These are phyloP conservation scores for Torymus tubicola DNA, from an alignment of 2,888 invertebrate genomes.

Conservation along the genomic window DNA sequence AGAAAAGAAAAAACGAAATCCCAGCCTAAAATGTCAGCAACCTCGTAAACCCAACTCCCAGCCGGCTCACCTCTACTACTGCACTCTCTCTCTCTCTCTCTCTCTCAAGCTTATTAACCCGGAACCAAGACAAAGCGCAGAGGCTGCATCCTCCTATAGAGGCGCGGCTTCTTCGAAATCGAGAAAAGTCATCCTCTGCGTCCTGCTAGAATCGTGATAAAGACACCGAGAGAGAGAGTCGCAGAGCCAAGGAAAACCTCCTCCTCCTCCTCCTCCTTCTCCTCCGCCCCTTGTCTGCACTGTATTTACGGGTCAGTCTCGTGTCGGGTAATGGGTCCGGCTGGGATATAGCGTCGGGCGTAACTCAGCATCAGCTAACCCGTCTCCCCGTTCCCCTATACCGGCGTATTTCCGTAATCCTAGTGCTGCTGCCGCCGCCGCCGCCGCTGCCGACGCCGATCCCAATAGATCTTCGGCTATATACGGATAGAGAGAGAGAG, in stretches of 20 bases:
- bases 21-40: too few species aligned
- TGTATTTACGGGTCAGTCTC: slow-evolving; percentile 67
- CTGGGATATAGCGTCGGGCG: slow-evolving; percentile 73
- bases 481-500: neutral
- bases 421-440: slow-evolving; percentile 64
- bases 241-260: neutral
- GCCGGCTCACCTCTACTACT: too few species aligned
- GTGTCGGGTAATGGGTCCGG: slow-evolving; percentile 68
- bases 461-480: slow-evolving; percentile 63
- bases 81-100: too few species aligned
- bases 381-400: slow-evolving; percentile 12
- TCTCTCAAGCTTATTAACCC: too few species aligned
- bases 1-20: too few species aligned
- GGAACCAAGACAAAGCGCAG: too few species aligned
- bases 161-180: neutral
- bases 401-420: slow-evolving; percentile 72
- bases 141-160: too few species aligned
- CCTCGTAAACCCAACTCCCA: too few species aligned
- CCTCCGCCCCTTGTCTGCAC: too few species aligned
- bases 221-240: slow-evolving; percentile 4
- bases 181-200: neutral
- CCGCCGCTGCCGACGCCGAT: slow-evolving; percentile 59
- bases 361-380: slow-evolving; percentile 74
- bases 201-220: neutral
- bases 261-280: too few species aligned